Evolutionary conservation across 2,888 invertebrate species (phyloP), one percentile per base, ranked within the genome.

Genomic region (Plebejus melissa): DNA sequence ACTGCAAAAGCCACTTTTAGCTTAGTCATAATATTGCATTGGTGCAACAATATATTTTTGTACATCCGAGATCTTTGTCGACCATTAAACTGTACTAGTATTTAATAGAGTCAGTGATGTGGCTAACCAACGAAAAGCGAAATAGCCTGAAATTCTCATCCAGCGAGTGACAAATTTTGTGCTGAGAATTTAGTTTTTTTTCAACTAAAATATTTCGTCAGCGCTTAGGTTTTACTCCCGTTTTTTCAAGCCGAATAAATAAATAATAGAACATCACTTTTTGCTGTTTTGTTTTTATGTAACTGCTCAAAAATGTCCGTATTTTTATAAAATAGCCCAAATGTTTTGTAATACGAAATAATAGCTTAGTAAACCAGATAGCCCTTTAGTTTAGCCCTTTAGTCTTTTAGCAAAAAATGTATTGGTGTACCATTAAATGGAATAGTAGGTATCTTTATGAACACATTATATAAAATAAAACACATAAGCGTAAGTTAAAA

Each of bases 131-230:
- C 78, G 75, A 77, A 79, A 78, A 80, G 79, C 78, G 75, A 78
- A 80, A 80, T 80, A 77, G 79, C 79, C 78, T 77, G 77, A 80
- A 80, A 80, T 78, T 80, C 78, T 79, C 80, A 80, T 79, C 76
- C 76, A 78, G 78, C 79, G 78, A 77, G 80, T 79, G 80, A 80
- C 80, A 79, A 76, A 80, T 80, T 80, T 79, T 77, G 79, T 77
- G 79, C 79, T 74, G 77, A 79, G 80, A 79, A 80, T 80, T 80
- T 79, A 80, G 79, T 76, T 77, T 78, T 78, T 80, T 80, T 80
- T 80, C 77, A 79, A 80, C 80, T 80, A 80, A 79, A 80, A 79
- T 80, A 78, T 80, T 80, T 80, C 79, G 80, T 78, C 79, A 78
- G 77, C 74, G 80, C 79, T 80, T 80, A 80, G 80, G 77, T 79